These are phyloP conservation scores for Stenoptilia bipunctidactyla DNA, from an alignment of 2,888 invertebrate species.

Conservation along the genomic window DNA sequence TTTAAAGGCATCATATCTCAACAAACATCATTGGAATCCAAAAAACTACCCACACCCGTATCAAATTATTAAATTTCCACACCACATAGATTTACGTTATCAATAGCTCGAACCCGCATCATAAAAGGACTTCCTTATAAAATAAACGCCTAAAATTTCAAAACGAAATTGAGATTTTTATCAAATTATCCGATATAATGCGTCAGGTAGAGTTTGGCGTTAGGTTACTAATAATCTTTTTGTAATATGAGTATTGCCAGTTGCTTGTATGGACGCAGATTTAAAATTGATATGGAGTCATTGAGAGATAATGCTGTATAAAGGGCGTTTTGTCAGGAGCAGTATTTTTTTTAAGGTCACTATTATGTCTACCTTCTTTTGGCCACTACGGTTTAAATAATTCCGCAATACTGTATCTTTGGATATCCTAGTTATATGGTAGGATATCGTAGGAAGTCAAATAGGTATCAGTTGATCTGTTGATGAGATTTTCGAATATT, in stretches of 20 bases:
- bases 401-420: no score
- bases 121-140: constrained; percentile 3
- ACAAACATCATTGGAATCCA: background rate
- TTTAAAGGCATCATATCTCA: background rate
- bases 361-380: no score
- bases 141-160: constrained; percentile 27
- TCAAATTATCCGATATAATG: constrained; percentile 26
- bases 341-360: no score
- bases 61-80: constrained; percentile 20
- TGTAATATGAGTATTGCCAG: background rate
- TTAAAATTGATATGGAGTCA: background rate
- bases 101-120: constrained; percentile 1
- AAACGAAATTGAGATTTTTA: constrained; percentile 27
- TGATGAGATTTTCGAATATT: no score
- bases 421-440: no score
- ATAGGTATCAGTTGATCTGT: no score
- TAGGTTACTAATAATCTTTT: constrained; percentile 7
- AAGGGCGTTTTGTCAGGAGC: no score
- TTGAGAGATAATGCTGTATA: background rate
- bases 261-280: background rate
- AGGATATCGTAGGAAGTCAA: no score
- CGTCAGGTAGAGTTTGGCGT: constrained; percentile 10
- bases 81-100: constrained; percentile 16
- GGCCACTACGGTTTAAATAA: no score
- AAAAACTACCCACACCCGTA: constrained; percentile 13